Evolutionary conservation across 2,888 invertebrate genomes (phyloP), one percentile per base, ranked within the genome.

Genomic region (Nesidiocoris tenuis): DNA sequence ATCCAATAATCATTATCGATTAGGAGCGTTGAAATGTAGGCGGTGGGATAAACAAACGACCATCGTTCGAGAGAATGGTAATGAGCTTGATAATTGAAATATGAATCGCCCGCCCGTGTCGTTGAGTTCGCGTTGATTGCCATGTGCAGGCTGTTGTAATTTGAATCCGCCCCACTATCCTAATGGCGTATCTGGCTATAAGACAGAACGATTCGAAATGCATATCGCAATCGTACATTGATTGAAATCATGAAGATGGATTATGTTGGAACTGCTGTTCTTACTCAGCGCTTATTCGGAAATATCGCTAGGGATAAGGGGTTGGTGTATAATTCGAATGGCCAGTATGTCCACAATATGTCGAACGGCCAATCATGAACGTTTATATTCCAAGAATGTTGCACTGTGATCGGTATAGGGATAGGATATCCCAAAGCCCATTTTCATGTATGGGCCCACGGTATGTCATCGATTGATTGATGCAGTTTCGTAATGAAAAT

Each of bases 51-150:
- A 63, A 63, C 61, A 39, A 63, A 63, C 61, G 61, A 56, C 72
- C 55, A 16, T 5, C 19, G 39, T 25, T 61, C 61, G 23, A 39
- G 72, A 39, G 72, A 72, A 72, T 72, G 72, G 72, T 56, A 72
- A 72, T 72, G 63, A 61, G 72, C 72, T 72, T 12, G 72, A 61
- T 72, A 72, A 72, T 72, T 61, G 72, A 72, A 72, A 72, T 72
- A 63, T 72, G 72, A 72, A 72, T 39, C 23, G 72, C 57, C 54
- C 22, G 61, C 61, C 23, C 19, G 54, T 23, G 39, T 23, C 72
- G 21, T 72, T 23, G 39, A 7, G 39, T 7, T 7, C 39, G 39
- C 39, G 54, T 72, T 72, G 23, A 72, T 72, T 61, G 23, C 72
- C 61, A 72, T 72, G 72, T 61, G 72, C 67, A 12, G 39, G 12